Evolutionary conservation across 1,140 invertebrate species (phyloP).

Genomic region (Drosophila kanapiae): DNA sequence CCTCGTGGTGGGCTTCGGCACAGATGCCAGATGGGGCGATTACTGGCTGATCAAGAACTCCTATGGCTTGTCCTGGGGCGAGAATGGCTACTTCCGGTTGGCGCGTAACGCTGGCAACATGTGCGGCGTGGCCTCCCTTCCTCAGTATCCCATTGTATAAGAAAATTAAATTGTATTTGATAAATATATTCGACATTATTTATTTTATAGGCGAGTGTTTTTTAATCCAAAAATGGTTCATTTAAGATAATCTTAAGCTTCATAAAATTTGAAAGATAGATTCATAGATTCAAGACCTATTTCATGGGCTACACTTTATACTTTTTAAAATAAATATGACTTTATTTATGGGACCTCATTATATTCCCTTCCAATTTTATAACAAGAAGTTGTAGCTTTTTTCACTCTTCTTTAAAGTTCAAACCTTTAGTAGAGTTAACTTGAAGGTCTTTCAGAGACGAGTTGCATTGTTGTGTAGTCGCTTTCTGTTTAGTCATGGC

Average conservation of each 20-base stretch:
- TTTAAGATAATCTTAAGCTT: too few species aligned
- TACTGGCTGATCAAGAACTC: slow-evolving; percentile 91
- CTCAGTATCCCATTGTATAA: slow-evolving; percentile 50
- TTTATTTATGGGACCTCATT: background rate
- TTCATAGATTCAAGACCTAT: too few species aligned
- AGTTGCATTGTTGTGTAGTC: slow-evolving; percentile 13
- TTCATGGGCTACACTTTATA: too few species aligned
- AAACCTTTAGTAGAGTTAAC: background rate
- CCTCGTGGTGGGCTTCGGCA: slow-evolving; percentile 90
- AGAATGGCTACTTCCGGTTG: slow-evolving; percentile 88
- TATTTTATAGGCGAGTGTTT: background rate
- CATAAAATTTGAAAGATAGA: too few species aligned
- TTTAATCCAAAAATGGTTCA: background rate
- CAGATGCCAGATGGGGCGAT: slow-evolving; percentile 74
- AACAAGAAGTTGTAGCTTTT: slow-evolving; percentile 3
- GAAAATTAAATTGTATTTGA: background rate
- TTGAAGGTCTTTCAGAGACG: slow-evolving; percentile 16
- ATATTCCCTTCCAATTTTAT: background rate
- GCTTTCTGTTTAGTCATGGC: slow-evolving; percentile 14
- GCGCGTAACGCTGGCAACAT: slow-evolving; percentile 85
- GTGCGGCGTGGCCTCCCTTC: slow-evolving; percentile 29
- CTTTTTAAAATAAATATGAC: background rate
- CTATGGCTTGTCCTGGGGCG: slow-evolving; percentile 87
- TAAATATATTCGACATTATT: background rate
- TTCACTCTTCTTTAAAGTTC: slow-evolving; percentile 7